A percentile compares a stretch with the other conserved stretches of the same genome.
phyloP scores from a whole-genome alignment of 2,113 vertebrate species.

The Psephotus haematonotus region DNA sequence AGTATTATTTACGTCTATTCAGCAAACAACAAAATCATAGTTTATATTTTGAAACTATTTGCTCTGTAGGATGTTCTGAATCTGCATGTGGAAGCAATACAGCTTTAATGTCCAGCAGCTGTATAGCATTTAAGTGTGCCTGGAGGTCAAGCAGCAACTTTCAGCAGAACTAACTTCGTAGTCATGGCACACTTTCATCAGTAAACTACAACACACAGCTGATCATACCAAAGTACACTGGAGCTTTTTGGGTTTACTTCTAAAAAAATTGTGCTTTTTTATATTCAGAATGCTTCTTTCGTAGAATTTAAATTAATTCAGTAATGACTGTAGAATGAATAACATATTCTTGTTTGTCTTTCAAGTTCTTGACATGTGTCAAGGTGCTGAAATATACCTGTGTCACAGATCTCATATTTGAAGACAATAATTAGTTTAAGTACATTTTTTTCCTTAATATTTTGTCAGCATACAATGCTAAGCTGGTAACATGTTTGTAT shows the following conservation, averaged over 20 bases:
- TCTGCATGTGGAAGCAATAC: conserved; percentile 68
- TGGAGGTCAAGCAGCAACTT: conserved; percentile 53
- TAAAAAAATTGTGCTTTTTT: not conserved
- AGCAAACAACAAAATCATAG: conserved; percentile 37
- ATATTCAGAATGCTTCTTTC: not conserved
- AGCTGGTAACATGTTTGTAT: not conserved
- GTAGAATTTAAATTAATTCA: not conserved
- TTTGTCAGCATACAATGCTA: not conserved
- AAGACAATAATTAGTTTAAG: not conserved
- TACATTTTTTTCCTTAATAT: not conserved
- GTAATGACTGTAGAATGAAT: not conserved
- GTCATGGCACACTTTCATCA: conserved; percentile 21
- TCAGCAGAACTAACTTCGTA: conserved; percentile 55
- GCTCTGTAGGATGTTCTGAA: conserved; percentile 32
- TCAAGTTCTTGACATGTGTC: not conserved
- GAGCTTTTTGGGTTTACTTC: not conserved
- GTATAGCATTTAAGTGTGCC: conserved; percentile 32
- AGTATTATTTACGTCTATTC: conserved; percentile 24
- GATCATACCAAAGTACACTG: not conserved
- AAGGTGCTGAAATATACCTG: not conserved
- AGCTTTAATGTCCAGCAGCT: conserved; percentile 65
- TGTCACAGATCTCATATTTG: not conserved
- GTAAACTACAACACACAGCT: conserved; percentile 24
- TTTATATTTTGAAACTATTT: conserved; percentile 44
- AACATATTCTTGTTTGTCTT: not conserved